phyloP scores from a whole-genome alignment of 1,140 invertebrate genomes.

The Lepidotrigona ventralis region DNA sequence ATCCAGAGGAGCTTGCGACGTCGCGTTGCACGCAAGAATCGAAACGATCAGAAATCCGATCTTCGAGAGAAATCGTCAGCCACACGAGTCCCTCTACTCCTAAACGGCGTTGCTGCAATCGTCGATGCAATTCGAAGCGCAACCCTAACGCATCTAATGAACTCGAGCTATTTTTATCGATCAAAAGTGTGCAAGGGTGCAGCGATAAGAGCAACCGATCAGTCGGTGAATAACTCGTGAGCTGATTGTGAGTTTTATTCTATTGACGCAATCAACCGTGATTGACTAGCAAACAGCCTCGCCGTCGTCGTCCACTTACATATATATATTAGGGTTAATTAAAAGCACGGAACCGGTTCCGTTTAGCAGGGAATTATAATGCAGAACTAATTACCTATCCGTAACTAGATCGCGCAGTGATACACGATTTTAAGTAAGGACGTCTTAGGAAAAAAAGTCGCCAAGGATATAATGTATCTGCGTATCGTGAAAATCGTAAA shows the following conservation, averaged over 20 bases:
- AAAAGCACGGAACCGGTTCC: neutral
- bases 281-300: neutral
- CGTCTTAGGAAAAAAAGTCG: neutral
- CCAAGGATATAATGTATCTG: neutral
- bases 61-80: slow-evolving; percentile 7
- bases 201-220: slow-evolving; percentile 29
- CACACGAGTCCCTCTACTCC: slow-evolving; percentile 7
- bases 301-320: neutral
- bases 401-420: neutral
- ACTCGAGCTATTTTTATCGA: slow-evolving; percentile 39
- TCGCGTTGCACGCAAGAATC: neutral
- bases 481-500: neutral
- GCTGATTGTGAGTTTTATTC: neutral
- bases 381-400: neutral
- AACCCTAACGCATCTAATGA: slow-evolving; percentile 39
- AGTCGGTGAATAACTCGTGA: slow-evolving; percentile 29
- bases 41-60: neutral
- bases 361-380: neutral
- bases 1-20: neutral
- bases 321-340: neutral
- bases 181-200: slow-evolving; percentile 14
- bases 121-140: slow-evolving; percentile 25
- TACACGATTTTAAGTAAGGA: neutral
- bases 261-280: neutral
- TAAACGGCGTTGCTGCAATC: slow-evolving; percentile 15